A percentile compares a stretch with the other conserved stretches of the same genome.
These are phyloP conservation scores for Caenorhabditis sinica DNA, from an alignment of 2,888 invertebrate genomes.

Conservation along the genomic window DNA sequence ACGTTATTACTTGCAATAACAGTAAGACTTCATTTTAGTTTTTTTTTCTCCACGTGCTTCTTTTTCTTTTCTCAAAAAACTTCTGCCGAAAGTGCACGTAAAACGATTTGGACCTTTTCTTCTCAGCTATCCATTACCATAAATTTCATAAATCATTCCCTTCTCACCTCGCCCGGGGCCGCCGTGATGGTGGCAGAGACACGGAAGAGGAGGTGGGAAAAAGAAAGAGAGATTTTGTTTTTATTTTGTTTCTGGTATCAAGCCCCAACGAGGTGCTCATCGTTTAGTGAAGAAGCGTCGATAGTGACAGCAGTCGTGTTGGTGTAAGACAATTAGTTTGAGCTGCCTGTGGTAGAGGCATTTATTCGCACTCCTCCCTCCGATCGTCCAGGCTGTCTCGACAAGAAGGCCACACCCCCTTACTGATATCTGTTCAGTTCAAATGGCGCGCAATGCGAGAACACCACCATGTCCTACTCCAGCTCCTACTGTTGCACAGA, in stretches of 20 bases:
- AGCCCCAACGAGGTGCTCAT: slow-evolving; percentile 64
- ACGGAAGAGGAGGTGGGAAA: background rate
- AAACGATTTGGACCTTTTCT: background rate
- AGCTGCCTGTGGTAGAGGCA: slow-evolving; percentile 63
- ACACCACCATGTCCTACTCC: slow-evolving; percentile 58
- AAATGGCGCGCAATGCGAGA: slow-evolving; percentile 66
- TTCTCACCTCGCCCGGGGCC: slow-evolving; percentile 32
- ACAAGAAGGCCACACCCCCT: slow-evolving; percentile 28
- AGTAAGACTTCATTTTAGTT: no score
- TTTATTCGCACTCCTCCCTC: slow-evolving; percentile 60
- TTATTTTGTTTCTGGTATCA: slow-evolving; percentile 64
- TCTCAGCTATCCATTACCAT: slow-evolving; percentile 45
- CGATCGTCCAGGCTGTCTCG: slow-evolving; percentile 28
- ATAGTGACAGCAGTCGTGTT: slow-evolving; percentile 66
- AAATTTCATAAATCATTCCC: slow-evolving; percentile 57
- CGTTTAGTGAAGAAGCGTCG: slow-evolving; percentile 63
- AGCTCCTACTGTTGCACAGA: slow-evolving; percentile 49
- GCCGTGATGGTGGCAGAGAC: slow-evolving; percentile 9
- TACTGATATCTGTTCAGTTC: slow-evolving; percentile 37
- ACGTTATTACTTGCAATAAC: no score
- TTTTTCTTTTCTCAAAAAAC: no score
- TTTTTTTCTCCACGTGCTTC: no score
- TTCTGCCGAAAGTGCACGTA: slow-evolving; percentile 17
- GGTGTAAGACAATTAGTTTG: slow-evolving; percentile 72
- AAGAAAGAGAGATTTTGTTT: slow-evolving; percentile 52